A percentile compares a stretch with the other conserved stretches of the same genome.
Evolutionary conservation across 2,113 vertebrate genomes (phyloP).

Genomic region (Pollachius pollachius): DNA sequence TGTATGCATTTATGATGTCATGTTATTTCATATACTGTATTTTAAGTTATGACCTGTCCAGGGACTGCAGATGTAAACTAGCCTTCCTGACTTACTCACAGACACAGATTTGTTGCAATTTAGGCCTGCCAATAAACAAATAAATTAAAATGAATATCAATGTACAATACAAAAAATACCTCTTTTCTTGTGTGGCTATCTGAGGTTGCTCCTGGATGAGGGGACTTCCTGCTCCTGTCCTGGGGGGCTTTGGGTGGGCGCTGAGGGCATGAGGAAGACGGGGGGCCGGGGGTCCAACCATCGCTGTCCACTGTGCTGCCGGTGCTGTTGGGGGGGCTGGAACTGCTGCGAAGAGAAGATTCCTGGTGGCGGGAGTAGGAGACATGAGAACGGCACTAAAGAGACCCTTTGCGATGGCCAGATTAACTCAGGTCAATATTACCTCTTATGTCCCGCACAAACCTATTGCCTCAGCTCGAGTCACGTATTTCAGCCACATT

Average conservation of each 20-base stretch:
- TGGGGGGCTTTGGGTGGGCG: slow-evolving; percentile 60
- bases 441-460: background rate
- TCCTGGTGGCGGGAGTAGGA: slow-evolving; percentile 71
- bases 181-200: slow-evolving; percentile 54
- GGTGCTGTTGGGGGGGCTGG: slow-evolving; percentile 95
- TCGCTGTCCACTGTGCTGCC: slow-evolving; percentile 94
- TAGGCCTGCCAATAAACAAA: too few species aligned
- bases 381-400: background rate
- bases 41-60: too few species aligned
- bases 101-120: too few species aligned
- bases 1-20: too few species aligned
- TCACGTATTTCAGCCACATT: too few species aligned
- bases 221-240: slow-evolving; percentile 74
- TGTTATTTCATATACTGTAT: too few species aligned
- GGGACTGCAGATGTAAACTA: too few species aligned
- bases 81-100: too few species aligned
- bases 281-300: slow-evolving; percentile 81
- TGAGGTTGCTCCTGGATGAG: slow-evolving; percentile 43
- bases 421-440: too few species aligned
- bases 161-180: slow-evolving; percentile 29
- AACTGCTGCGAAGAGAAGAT: slow-evolving; percentile 82
- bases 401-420: background rate
- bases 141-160: too few species aligned
- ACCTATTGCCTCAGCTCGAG: too few species aligned
- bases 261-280: slow-evolving; percentile 63